A percentile compares a stretch with the other conserved stretches of the same genome.
Conservation (phyloP, 2,888 invertebrate genomes). For the Cartodere bifasciata region DNA sequence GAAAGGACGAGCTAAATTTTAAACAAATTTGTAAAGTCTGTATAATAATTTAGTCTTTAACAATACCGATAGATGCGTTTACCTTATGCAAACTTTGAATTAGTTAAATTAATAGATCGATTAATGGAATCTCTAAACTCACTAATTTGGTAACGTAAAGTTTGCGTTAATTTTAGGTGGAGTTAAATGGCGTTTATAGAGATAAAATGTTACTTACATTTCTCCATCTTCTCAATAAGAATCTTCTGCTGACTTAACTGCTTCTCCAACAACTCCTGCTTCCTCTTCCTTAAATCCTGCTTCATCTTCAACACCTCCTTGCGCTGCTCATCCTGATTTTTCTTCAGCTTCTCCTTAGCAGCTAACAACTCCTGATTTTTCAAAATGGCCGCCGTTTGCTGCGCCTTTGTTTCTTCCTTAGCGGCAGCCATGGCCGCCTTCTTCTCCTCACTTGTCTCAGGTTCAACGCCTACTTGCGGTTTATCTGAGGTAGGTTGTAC, state of each 20-base stretch:
- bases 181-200: too few relatives aligned
- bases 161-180: too few relatives aligned
- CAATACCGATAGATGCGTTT: too few relatives aligned
- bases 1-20: too few relatives aligned
- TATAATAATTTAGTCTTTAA: too few relatives aligned
- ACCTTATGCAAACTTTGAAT: too few relatives aligned
- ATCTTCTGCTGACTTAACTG: slow-evolving; percentile 80
- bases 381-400: slow-evolving; percentile 36
- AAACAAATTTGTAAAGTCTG: too few relatives aligned
- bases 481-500: slow-evolving; percentile 33
- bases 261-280: slow-evolving; percentile 75
- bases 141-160: too few relatives aligned
- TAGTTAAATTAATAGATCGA: too few relatives aligned
- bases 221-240: slow-evolving; percentile 70
- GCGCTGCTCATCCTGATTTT: slow-evolving; percentile 61
- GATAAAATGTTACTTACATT: too few relatives aligned
- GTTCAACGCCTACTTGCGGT: slow-evolving; percentile 14
- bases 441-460: slow-evolving; percentile 27
- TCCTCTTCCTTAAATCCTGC: slow-evolving; percentile 69
- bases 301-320: slow-evolving; percentile 66
- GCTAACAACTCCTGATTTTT: slow-evolving; percentile 45
- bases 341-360: slow-evolving; percentile 54
- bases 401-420: slow-evolving; percentile 30
- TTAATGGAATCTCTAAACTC: too few relatives aligned
- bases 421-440: slow-evolving; percentile 6